A percentile compares a stretch with the other conserved stretches of the same genome.
phyloP scores from a whole-genome alignment of 2,797 vertebrate species.

The Halcyon smyrnensis region DNA sequence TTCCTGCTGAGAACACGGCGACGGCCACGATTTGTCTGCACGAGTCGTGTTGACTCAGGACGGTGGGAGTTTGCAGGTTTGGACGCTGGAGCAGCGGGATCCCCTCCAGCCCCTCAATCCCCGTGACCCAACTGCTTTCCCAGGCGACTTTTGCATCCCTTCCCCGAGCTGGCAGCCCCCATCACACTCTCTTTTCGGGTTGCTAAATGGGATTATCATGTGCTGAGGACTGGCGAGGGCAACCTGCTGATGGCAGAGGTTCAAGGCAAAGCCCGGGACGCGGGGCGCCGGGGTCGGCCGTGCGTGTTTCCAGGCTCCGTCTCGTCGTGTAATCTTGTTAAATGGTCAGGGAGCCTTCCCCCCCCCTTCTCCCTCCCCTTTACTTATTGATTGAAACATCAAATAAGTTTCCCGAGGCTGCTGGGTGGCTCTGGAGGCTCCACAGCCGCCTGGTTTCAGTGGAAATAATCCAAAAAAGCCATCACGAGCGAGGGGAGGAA shows the following conservation, averaged over 20 bases:
- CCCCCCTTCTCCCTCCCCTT: not conserved
- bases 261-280: conserved; percentile 70
- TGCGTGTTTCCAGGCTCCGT: conserved; percentile 51
- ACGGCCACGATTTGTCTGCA: accelerated
- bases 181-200: accelerated
- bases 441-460: not conserved
- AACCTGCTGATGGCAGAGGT: not conserved
- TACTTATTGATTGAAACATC: conserved; percentile 69
- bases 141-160: not conserved
- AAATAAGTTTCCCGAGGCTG: not conserved
- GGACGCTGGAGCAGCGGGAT: not conserved
- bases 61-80: not conserved
- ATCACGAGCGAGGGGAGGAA: accelerated
- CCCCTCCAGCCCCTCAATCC: not conserved
- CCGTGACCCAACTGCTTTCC: accelerated
- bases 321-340: conserved; percentile 83
- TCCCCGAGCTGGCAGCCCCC: not conserved
- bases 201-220: not conserved
- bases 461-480: not conserved
- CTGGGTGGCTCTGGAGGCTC: not conserved
- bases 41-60: not conserved
- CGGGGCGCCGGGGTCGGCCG: conserved; percentile 63
- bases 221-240: not conserved
- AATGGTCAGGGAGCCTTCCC: conserved; percentile 70
- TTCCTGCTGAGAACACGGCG: not conserved